Conservation (phyloP, 2,113 vertebrate species). For the Melanerpes aurifrons region DNA sequence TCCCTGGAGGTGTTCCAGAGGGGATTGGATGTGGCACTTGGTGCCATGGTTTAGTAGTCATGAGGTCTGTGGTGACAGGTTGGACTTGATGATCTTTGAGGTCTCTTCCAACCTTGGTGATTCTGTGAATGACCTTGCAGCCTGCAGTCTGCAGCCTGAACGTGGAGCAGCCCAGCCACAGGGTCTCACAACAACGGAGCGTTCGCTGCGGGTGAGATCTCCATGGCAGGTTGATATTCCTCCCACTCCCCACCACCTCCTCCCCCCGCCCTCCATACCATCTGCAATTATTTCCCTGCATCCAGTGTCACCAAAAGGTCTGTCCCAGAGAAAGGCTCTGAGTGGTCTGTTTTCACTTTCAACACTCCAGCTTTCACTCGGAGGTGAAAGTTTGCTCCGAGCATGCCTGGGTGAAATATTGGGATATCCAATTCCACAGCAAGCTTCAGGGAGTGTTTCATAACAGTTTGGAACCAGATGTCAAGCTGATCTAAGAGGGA, state of each 20-base stretch:
- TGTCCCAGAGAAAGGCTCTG: constrained; percentile 38
- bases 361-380: constrained; percentile 45
- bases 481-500: constrained; percentile 56
- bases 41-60: no score
- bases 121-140: no score
- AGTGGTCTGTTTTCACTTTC: constrained; percentile 70
- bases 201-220: constrained; percentile 12
- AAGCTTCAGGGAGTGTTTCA: constrained; percentile 70
- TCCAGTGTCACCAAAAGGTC: constrained; percentile 50
- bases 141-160: not conserved
- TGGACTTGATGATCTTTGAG: no score
- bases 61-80: no score
- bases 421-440: constrained; percentile 25
- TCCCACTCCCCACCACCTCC: not conserved
- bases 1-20: no score
- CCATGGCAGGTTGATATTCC: constrained; percentile 44
- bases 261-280: not conserved
- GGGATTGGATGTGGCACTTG: no score
- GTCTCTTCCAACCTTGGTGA: no score
- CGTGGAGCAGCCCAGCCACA: not conserved
- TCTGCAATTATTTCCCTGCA: constrained; percentile 45
- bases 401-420: not conserved
- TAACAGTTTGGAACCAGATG: constrained; percentile 53
- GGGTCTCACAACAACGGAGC: not conserved
- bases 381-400: constrained; percentile 61